These are phyloP conservation scores for Ceriagrion tenellum DNA, from an alignment of 2,888 invertebrate genomes.

Conservation along the genomic window DNA sequence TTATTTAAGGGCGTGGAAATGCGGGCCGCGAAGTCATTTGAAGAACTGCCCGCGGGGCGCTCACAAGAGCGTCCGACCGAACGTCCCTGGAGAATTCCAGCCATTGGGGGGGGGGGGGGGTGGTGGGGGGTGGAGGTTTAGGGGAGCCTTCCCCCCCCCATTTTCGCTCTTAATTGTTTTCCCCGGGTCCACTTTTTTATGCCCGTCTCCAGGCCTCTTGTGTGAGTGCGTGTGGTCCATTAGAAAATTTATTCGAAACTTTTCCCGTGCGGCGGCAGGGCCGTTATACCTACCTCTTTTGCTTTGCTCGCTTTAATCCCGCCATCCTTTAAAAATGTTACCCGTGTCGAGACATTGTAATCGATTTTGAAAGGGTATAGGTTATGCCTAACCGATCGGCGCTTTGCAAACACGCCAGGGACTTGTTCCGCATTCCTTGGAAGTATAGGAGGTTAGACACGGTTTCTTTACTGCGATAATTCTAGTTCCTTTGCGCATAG, in stretches of 20 bases:
- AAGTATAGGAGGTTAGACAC: not conserved
- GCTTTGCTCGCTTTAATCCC: not conserved
- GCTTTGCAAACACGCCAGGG: not conserved
- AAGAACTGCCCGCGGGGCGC: constrained; percentile 24
- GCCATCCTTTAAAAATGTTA: not conserved
- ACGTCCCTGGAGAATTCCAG: constrained; percentile 29
- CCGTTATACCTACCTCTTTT: not conserved
- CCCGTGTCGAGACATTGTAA: not conserved
- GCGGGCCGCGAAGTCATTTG: constrained; percentile 54
- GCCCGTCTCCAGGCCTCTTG: not conserved
- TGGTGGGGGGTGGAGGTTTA: too few species aligned
- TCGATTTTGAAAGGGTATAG: not conserved
- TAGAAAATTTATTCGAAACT: constrained; percentile 44
- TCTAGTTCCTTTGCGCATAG: not conserved
- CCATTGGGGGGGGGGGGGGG: not conserved
- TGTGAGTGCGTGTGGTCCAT: constrained; percentile 56
- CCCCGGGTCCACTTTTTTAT: constrained; percentile 34
- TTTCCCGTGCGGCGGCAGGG: not conserved
- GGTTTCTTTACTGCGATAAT: not conserved
- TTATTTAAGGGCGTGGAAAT: constrained; percentile 67
- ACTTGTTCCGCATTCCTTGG: not conserved
- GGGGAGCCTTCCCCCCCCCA: not conserved
- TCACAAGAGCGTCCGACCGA: not conserved
- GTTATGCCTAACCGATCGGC: not conserved
- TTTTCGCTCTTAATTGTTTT: constrained; percentile 50